Percentiles rank a stretch among this genome's conserved stretches.
Evolutionary conservation across 2,797 vertebrate genomes (phyloP).

Genomic region (Botia kubotai): DNA sequence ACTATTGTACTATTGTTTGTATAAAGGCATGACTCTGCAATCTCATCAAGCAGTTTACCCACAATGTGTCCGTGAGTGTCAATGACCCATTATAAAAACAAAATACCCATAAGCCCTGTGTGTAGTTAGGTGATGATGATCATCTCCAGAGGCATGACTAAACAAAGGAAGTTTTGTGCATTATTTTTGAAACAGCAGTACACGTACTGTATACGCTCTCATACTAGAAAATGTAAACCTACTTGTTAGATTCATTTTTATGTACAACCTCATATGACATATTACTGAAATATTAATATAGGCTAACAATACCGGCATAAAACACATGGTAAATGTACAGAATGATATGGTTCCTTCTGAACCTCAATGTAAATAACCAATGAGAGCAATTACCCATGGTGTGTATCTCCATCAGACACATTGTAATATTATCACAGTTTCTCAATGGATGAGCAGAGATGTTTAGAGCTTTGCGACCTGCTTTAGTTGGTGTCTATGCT

Average conservation of each 20-base stretch:
- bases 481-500: conserved; percentile 65
- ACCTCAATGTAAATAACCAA: conserved; percentile 71
- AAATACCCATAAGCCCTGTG: conserved; percentile 26
- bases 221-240: conserved; percentile 16
- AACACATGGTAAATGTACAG: conserved; percentile 62
- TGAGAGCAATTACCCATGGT: conserved; percentile 65
- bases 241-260: conserved; percentile 40
- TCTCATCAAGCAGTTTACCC: conserved; percentile 64
- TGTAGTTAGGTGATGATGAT: conserved; percentile 48
- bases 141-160: conserved; percentile 54
- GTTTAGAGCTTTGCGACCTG: conserved; percentile 52
- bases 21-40: conserved; percentile 89
- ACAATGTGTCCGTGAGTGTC: conserved; percentile 49
- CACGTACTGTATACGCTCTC: background rate
- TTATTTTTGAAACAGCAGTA: conserved; percentile 27
- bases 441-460: conserved; percentile 35
- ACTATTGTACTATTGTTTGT: conserved; percentile 80
- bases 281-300: conserved; percentile 44
- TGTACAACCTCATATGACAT: conserved; percentile 47
- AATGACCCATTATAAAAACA: conserved; percentile 40
- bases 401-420: conserved; percentile 66
- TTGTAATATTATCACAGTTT: conserved; percentile 52
- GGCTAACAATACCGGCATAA: conserved; percentile 59
- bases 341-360: conserved; percentile 63
- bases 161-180: conserved; percentile 42